Evolutionary conservation across 2,888 invertebrate genomes (phyloP).

Genomic region (Zygothrica quintamaculata): DNA sequence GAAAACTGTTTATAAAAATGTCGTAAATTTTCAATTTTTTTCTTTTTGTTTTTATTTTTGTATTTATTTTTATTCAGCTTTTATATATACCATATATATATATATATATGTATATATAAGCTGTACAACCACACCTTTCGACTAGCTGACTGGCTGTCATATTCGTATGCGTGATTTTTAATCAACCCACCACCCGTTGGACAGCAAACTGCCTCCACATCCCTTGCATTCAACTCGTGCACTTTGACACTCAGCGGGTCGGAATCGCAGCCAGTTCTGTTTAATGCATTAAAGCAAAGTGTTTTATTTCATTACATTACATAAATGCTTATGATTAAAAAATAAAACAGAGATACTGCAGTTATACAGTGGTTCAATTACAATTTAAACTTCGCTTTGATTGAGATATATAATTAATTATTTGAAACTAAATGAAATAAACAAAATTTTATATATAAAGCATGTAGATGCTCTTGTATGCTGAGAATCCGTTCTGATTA

Average conservation of each 20-base stretch:
- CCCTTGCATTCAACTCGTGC: constrained; percentile 3
- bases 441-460: no score
- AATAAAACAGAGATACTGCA: constrained; percentile 12
- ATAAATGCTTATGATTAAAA: constrained; percentile 39
- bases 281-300: constrained; percentile 52
- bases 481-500: no score
- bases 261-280: constrained; percentile 29
- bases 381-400: background rate
- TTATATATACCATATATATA: background rate
- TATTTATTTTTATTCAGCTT: background rate
- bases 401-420: background rate
- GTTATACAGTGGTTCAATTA: constrained; percentile 32
- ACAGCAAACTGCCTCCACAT: constrained; percentile 26
- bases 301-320: constrained; percentile 55
- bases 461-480: no score
- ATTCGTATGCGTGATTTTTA: constrained; percentile 72
- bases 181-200: constrained; percentile 50
- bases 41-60: background rate
- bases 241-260: constrained; percentile 29
- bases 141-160: constrained; percentile 51
- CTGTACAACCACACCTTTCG: background rate
- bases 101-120: background rate
- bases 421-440: background rate
- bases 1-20: constrained; percentile 57
- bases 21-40: constrained; percentile 41